phyloP scores from a whole-genome alignment of 2,797 vertebrate species.

The Microctenopoma steveboyesi region DNA sequence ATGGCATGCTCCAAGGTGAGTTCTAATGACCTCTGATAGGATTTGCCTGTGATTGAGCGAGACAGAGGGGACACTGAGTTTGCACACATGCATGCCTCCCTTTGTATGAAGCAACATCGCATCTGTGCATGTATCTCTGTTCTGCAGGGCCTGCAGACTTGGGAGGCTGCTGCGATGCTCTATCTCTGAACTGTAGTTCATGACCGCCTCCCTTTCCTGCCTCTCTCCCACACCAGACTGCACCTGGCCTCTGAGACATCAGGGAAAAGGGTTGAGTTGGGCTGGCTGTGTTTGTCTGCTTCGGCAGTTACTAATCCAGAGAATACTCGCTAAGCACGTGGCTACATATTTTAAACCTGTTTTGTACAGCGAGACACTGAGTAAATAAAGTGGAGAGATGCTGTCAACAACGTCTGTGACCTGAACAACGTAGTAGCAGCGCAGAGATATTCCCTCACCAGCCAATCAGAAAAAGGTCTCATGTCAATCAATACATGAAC shows the following conservation, averaged over 20 bases:
- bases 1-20: constrained; percentile 71
- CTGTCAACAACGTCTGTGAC: background rate
- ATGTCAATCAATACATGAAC: background rate
- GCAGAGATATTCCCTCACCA: background rate
- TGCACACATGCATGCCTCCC: constrained; percentile 30
- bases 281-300: constrained; percentile 18
- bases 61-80: constrained; percentile 30
- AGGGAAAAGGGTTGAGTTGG: constrained; percentile 37
- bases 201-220: constrained; percentile 66
- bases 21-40: constrained; percentile 57
- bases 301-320: constrained; percentile 23
- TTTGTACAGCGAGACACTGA: background rate
- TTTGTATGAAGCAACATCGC: constrained; percentile 50
- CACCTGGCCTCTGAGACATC: constrained; percentile 59
- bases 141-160: constrained; percentile 56
- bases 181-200: constrained; percentile 51
- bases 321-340: constrained; percentile 7
- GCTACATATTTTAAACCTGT: constrained; percentile 8
- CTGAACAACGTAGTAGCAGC: background rate
- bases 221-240: constrained; percentile 61
- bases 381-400: background rate
- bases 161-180: constrained; percentile 51
- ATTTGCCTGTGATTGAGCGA: constrained; percentile 31
- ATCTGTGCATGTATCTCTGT: constrained; percentile 41
- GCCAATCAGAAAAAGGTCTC: background rate